Evolutionary conservation across 2,113 vertebrate genomes (phyloP), one percentile per base, ranked within the genome.

Genomic region (Todiramphus chloris): DNA sequence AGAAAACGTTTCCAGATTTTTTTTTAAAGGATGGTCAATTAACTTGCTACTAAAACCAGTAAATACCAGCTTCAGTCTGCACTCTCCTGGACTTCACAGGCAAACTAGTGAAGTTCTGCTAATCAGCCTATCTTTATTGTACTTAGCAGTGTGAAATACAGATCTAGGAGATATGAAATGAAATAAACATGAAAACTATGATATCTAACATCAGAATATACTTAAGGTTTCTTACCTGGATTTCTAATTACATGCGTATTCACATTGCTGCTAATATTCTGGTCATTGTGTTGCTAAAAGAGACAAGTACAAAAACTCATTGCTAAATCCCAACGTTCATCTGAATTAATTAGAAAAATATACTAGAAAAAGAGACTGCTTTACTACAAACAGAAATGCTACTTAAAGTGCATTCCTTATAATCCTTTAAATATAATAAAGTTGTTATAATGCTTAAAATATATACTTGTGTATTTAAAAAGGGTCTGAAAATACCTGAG

Each of bases 201-300:
- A 14, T 43, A 72, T 12, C 33, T 60, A 86, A 76, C 6, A 33
- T 8, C 68, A 48, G 6, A 90, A 62, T 33, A 55, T n/a, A 95
- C 11, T 24, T 50, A 16, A 39, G 44, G 31, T 41, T 91, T 89
- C 85, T 91, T 98, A 99, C 99, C 99, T 98, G 99, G 91, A 93
- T 99, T 98, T 98, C 99, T 99, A 83, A 98, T 98, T 90, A 97
- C 86, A 43, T 98, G 98, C 33, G 98, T 91, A 97, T 98, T 99
- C 92, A 98, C 59, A 96, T 72, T 98, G 95, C 97, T 98, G 94
- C 97, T 98, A 91, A 95, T 94, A 97, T 99, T 99, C 97, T 99
- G 99, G 86, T 99, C 99, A 92, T 86, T 98, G 90, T 98, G 98
- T 98, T 99, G 98, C 95, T 97, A 31, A 97, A 97, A 98, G 86